A percentile compares a stretch with the other conserved stretches of the same genome.
Evolutionary conservation across 2,797 vertebrate species (phyloP).

Genomic region (Falco berigora): DNA sequence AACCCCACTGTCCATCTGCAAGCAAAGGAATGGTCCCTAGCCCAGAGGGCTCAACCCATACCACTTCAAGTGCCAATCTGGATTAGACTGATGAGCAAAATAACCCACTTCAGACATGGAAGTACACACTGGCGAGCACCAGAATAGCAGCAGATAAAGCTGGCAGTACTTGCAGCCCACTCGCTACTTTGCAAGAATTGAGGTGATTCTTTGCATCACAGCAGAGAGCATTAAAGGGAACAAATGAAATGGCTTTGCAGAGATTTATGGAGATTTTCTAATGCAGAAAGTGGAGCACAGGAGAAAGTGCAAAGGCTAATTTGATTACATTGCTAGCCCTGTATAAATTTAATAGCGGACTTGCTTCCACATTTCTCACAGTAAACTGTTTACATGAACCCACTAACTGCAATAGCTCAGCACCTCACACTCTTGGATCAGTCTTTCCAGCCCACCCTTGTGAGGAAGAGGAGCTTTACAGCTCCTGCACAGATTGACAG

Average conservation of each 20-base stretch:
- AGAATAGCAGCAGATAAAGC: not conserved
- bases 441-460: not conserved
- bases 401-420: not conserved
- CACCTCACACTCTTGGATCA: not conserved
- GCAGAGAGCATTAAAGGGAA: not conserved
- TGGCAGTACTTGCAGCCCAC: not conserved
- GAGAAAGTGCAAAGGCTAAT: constrained; percentile 62
- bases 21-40: not conserved
- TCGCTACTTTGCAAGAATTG: not conserved
- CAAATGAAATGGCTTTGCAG: constrained; percentile 26
- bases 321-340: constrained; percentile 52
- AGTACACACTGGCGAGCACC: not conserved
- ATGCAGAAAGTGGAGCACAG: constrained; percentile 26
- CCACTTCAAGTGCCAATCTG: not conserved
- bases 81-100: not conserved
- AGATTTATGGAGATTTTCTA: constrained; percentile 54
- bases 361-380: constrained; percentile 31
- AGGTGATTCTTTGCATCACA: constrained; percentile 18
- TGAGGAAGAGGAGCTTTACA: not conserved
- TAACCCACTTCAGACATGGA: not conserved
- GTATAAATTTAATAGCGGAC: constrained; percentile 57
- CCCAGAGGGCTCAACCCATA: accelerated
- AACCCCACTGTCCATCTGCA: not conserved
- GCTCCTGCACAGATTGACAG: not conserved
- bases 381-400: not conserved